A percentile compares a stretch with the other conserved stretches of the same genome.
Evolutionary conservation across 2,888 invertebrate species (phyloP).

Genomic region (Yponomeuta plumbellus): DNA sequence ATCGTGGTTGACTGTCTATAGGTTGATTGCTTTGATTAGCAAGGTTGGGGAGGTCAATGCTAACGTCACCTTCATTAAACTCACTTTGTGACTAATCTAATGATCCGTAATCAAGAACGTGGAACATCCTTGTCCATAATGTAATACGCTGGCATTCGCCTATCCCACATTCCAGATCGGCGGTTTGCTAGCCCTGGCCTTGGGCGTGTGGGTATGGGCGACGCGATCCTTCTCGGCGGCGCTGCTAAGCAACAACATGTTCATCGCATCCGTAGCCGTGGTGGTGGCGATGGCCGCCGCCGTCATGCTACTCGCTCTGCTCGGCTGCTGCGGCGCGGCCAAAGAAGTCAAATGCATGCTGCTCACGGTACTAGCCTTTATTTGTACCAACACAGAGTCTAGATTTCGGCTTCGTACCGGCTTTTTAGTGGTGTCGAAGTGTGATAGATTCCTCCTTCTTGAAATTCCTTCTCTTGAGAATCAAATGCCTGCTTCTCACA

Average conservation of each 20-base stretch:
- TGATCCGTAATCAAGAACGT: too few relatives aligned
- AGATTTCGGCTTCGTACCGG: too few relatives aligned
- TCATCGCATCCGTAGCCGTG: constrained; percentile 90
- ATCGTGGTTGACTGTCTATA: background rate
- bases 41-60: background rate
- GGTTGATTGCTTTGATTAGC: background rate
- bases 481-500: too few relatives aligned
- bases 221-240: constrained; percentile 91
- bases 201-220: constrained; percentile 90
- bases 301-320: constrained; percentile 88
- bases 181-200: constrained; percentile 83
- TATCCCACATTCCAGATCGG: constrained; percentile 78
- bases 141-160: too few relatives aligned
- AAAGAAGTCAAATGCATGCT: constrained; percentile 96
- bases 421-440: too few relatives aligned
- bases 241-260: constrained; percentile 90
- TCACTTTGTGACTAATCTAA: background rate
- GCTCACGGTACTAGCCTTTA: constrained; percentile 81
- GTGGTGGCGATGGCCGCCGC: constrained; percentile 88
- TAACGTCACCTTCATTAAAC: background rate
- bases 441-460: too few relatives aligned
- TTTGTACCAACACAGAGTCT: background rate
- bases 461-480: too few relatives aligned
- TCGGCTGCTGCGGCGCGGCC: constrained; percentile 95
- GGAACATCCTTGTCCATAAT: too few relatives aligned